Conservation (phyloP, 2,888 invertebrate species). For the Dynastes tityus region DNA sequence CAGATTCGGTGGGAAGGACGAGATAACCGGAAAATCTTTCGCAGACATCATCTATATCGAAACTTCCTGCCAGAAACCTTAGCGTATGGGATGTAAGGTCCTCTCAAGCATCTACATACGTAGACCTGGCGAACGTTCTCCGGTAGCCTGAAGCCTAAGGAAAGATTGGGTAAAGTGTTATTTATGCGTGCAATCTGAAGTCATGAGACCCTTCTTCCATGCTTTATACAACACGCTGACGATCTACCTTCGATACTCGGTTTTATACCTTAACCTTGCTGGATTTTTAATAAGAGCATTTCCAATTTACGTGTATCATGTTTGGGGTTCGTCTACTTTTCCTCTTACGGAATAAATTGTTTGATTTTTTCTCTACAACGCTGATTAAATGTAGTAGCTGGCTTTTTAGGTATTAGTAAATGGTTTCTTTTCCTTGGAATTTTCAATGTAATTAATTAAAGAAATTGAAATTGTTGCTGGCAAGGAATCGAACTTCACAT, state of each 20-base stretch:
- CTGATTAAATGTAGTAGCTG: conserved; percentile 15
- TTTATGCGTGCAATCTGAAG: conserved; percentile 16
- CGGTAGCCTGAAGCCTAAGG: neutral
- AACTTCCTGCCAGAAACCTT: neutral
- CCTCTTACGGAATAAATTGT: conserved; percentile 6
- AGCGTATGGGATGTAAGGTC: neutral
- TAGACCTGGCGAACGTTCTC: neutral
- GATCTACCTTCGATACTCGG: neutral
- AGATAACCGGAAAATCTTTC: conserved; percentile 38
- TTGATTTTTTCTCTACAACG: neutral
- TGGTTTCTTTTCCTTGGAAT: too few species aligned
- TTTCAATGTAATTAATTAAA: too few species aligned
- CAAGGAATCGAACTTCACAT: too few species aligned
- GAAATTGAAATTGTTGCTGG: too few species aligned
- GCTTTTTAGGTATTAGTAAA: neutral
- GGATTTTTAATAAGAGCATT: conserved; percentile 48
- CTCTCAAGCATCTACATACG: neutral
- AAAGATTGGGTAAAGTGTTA: neutral
- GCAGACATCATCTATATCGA: conserved; percentile 29
- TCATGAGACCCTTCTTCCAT: neutral
- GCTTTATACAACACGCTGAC: conserved; percentile 2
- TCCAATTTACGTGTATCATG: conserved; percentile 20
- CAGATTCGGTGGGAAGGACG: neutral
- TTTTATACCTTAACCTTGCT: conserved; percentile 20
- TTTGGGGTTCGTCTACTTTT: neutral